These are phyloP conservation scores for Maniola jurtina DNA, from an alignment of 1,140 invertebrate genomes.

Conservation along the genomic window DNA sequence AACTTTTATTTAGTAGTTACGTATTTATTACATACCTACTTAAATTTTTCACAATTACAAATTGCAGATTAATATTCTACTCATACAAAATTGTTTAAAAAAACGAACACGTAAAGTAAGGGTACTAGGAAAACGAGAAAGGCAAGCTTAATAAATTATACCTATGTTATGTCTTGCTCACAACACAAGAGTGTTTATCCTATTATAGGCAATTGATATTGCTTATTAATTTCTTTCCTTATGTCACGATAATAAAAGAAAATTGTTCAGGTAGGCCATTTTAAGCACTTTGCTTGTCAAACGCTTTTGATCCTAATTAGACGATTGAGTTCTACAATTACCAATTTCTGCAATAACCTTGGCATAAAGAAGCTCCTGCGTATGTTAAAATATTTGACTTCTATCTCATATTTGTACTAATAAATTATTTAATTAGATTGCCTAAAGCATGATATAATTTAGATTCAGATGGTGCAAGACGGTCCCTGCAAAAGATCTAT, in stretches of 20 bases:
- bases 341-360: slow-evolving; percentile 2
- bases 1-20: too few species aligned
- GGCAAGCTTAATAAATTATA: neutral
- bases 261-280: neutral
- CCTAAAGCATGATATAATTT: too few species aligned
- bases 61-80: too few species aligned
- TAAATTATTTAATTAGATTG: too few species aligned
- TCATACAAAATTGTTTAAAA: neutral
- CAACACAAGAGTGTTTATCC: slow-evolving; percentile 6
- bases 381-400: too few species aligned
- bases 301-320: slow-evolving; percentile 3
- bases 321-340: slow-evolving; percentile 2
- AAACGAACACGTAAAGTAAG: neutral
- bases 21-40: too few species aligned
- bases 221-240: slow-evolving; percentile 11
- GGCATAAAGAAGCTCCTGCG: neutral
- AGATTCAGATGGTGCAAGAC: too few species aligned
- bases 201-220: slow-evolving; percentile 3
- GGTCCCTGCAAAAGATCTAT: too few species aligned
- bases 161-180: neutral
- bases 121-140: neutral
- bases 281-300: slow-evolving; percentile 10
- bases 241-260: slow-evolving; percentile 6
- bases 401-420: too few species aligned
- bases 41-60: neutral